Evolutionary conservation across 2,888 invertebrate species (phyloP).

Genomic region (Adelognathus sp.): DNA sequence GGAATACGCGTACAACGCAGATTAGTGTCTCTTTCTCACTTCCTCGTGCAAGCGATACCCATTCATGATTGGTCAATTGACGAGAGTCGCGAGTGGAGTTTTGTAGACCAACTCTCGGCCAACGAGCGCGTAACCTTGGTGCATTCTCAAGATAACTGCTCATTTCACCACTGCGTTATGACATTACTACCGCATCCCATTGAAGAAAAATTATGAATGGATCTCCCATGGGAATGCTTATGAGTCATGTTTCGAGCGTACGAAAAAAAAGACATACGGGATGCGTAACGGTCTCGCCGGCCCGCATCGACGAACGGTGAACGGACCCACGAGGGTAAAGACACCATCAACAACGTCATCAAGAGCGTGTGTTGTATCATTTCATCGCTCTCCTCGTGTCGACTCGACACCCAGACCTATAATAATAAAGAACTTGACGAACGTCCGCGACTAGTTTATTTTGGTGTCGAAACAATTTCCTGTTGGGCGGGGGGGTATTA

Average conservation of each 20-base stretch:
- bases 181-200: not conserved
- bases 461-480: conserved; percentile 65
- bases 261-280: not conserved
- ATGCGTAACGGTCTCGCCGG: not conserved
- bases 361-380: not conserved
- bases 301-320: not conserved
- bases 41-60: conserved; percentile 22
- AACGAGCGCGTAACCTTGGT: conserved; percentile 28
- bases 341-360: conserved; percentile 1
- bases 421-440: not conserved
- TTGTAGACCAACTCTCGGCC: conserved; percentile 29
- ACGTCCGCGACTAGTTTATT: conserved; percentile 50
- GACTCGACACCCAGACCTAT: not conserved
- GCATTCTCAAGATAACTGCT: conserved; percentile 24
- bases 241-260: not conserved
- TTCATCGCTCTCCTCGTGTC: not conserved
- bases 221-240: not conserved
- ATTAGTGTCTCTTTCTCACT: conserved; percentile 21
- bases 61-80: conserved; percentile 36
- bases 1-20: conserved; percentile 9
- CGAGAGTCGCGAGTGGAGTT: not conserved
- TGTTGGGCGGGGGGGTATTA: conserved; percentile 61
- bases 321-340: conserved; percentile 4
- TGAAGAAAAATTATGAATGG: not conserved
- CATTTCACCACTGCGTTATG: not conserved